Percentiles rank a stretch among this genome's conserved stretches.
Conservation (phyloP, 2,797 vertebrate species). For the Takifugu ocellatus region DNA sequence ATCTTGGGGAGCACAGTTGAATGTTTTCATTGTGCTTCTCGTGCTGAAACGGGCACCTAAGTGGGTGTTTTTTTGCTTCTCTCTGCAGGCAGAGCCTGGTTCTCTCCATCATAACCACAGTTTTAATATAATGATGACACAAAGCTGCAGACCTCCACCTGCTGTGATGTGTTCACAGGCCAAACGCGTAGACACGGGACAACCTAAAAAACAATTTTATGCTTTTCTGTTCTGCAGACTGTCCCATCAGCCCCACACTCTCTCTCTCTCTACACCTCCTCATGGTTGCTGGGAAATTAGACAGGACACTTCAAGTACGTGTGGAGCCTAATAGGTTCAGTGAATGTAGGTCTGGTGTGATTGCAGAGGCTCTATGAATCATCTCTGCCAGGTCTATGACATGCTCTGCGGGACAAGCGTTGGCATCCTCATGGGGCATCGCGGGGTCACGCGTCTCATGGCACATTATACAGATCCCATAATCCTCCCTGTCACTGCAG, state of each 20-base stretch:
- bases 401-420: constrained; percentile 3
- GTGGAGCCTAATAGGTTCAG: constrained; percentile 46
- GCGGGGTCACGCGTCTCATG: constrained; percentile 29
- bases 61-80: constrained; percentile 56
- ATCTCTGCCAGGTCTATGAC: constrained; percentile 13
- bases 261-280: constrained; percentile 15
- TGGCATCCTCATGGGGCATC: constrained; percentile 33
- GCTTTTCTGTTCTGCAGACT: too few species aligned
- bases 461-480: constrained; percentile 35
- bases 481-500: constrained; percentile 18
- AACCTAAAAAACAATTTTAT: too few species aligned
- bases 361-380: constrained; percentile 43
- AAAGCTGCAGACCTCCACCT: constrained; percentile 26
- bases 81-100: constrained; percentile 50
- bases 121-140: constrained; percentile 37
- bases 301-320: constrained; percentile 51
- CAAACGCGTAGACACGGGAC: too few species aligned
- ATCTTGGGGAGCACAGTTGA: constrained; percentile 72
- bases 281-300: constrained; percentile 44
- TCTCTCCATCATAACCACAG: constrained; percentile 39
- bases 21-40: constrained; percentile 80
- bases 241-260: too few species aligned
- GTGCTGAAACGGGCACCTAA: constrained; percentile 72
- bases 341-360: constrained; percentile 35
- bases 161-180: constrained; percentile 13